Evolutionary conservation across 2,888 invertebrate genomes (phyloP).

Genomic region (Cotesia congregata): DNA sequence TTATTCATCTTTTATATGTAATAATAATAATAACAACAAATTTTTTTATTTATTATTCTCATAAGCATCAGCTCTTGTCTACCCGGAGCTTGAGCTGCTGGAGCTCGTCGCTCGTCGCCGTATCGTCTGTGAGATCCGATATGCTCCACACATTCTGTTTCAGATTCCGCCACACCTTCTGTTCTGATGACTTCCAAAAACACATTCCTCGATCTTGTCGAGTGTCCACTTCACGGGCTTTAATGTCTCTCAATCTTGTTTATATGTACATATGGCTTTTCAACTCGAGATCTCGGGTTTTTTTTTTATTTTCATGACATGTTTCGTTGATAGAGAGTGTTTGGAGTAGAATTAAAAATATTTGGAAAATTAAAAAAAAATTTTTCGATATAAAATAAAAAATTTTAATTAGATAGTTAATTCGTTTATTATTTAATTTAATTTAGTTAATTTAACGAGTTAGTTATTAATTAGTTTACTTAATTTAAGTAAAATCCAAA

Average conservation of each 20-base stretch:
- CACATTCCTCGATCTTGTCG: constrained; percentile 38
- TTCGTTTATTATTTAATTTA: no score
- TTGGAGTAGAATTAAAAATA: no score
- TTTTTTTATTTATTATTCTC: constrained; percentile 40
- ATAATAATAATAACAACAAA: neutral
- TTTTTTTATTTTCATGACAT: neutral
- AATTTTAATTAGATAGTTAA: no score
- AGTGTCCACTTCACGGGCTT: constrained; percentile 30
- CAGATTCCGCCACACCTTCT: constrained; percentile 41
- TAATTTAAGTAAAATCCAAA: no score
- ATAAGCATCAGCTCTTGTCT: constrained; percentile 31
- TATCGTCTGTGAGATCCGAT: constrained; percentile 21
- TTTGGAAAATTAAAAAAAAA: no score
- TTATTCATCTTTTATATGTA: neutral
- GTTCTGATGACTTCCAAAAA: constrained; percentile 39
- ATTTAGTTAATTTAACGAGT: no score
- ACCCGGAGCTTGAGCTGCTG: constrained; percentile 2
- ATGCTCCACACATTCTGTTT: constrained; percentile 34
- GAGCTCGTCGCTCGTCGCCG: neutral
- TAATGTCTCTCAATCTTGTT: constrained; percentile 15
- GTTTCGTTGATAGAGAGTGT: neutral
- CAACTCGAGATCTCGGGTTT: neutral
- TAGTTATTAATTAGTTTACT: no score
- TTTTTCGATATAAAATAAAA: no score
- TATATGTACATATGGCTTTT: neutral